These are phyloP conservation scores for Popillia japonica DNA, from an alignment of 1,140 invertebrate species.

Conservation along the genomic window DNA sequence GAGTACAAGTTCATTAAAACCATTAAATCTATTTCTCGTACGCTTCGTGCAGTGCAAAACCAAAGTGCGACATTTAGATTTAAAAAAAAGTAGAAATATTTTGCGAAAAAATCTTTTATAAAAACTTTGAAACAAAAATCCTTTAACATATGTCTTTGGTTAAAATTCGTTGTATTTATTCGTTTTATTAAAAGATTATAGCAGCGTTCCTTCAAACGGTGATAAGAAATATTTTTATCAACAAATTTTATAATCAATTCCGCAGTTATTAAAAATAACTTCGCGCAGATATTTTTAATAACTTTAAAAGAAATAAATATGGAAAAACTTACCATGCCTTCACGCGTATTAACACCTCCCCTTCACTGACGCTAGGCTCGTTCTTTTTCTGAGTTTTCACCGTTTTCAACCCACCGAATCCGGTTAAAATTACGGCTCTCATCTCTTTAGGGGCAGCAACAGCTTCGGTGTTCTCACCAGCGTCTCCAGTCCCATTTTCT, in stretches of 20 bases:
- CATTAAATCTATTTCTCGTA: background rate
- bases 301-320: constrained; percentile 39
- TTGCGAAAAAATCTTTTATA: background rate
- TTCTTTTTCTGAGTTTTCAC: constrained; percentile 83
- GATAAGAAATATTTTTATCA: background rate
- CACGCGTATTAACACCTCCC: constrained; percentile 83
- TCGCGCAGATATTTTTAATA: background rate
- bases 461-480: constrained; percentile 58
- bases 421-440: constrained; percentile 81
- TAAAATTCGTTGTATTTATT: background rate
- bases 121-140: background rate
- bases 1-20: constrained; percentile 3
- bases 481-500: constrained; percentile 64
- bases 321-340: constrained; percentile 83
- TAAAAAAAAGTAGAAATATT: background rate
- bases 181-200: background rate
- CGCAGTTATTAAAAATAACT: background rate
- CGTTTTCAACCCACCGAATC: constrained; percentile 85
- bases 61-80: background rate
- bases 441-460: constrained; percentile 72
- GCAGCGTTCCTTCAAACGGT: background rate
- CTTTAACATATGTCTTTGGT: background rate
- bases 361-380: constrained; percentile 75
- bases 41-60: background rate
- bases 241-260: background rate